Conservation (phyloP, 2,888 invertebrate species). For the Yponomeuta plumbellus region DNA sequence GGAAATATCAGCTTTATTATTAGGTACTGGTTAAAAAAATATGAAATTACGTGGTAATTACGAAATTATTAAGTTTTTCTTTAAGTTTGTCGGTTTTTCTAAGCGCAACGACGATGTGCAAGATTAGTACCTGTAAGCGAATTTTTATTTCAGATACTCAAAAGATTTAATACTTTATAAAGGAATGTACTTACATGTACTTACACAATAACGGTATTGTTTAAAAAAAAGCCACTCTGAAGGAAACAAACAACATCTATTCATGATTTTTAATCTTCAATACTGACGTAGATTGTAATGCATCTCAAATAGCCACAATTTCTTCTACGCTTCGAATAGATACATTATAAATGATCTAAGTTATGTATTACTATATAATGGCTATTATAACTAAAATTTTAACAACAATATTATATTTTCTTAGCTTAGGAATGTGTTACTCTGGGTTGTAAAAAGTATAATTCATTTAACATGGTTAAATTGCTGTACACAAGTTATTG, state of each 20-base stretch:
- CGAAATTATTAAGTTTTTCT: too few species aligned
- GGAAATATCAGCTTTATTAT: too few species aligned
- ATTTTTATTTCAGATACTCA: too few species aligned
- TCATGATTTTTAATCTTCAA: conserved; percentile 49
- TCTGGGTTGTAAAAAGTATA: conserved; percentile 11
- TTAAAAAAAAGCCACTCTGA: too few species aligned
- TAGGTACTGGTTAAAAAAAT: too few species aligned
- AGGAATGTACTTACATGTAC: too few species aligned
- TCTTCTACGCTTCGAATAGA: conserved; percentile 12
- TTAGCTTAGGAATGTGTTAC: conserved; percentile 19
- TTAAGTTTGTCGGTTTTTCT: too few species aligned
- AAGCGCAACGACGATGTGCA: too few species aligned
- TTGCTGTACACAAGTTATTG: neutral
- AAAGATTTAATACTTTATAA: too few species aligned
- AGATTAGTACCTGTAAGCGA: too few species aligned
- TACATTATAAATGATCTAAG: conserved; percentile 6
- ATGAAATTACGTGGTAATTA: too few species aligned
- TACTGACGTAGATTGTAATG: conserved; percentile 40
- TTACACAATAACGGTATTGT: too few species aligned
- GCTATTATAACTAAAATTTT: conserved; percentile 23
- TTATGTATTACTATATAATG: conserved; percentile 9
- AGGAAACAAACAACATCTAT: conserved; percentile 22
- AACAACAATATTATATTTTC: conserved; percentile 5
- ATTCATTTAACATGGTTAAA: neutral
- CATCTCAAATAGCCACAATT: neutral